A percentile compares a stretch with the other conserved stretches of the same genome.
These are phyloP conservation scores for Equus quagga DNA, from an alignment of 2,113 vertebrate genomes.

Conservation along the genomic window DNA sequence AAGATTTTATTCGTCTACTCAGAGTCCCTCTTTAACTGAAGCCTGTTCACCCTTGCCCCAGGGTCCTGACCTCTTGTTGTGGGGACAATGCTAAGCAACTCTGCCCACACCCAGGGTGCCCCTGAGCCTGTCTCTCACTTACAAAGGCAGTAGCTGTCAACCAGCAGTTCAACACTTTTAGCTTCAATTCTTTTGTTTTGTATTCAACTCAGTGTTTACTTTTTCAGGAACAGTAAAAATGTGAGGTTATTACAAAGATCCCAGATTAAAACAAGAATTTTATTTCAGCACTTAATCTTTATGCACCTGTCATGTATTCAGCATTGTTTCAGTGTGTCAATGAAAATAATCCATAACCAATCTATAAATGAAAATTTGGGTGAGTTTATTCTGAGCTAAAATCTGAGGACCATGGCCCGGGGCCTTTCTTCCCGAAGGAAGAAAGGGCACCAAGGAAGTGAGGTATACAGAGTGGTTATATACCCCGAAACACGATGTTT, in stretches of 20 bases:
- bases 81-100: background rate
- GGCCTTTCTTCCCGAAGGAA: too few relatives aligned
- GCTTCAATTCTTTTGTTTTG: slow-evolving; percentile 6
- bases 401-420: too few relatives aligned
- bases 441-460: too few relatives aligned
- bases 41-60: background rate
- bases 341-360: too few relatives aligned
- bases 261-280: slow-evolving; percentile 4
- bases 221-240: background rate
- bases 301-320: background rate
- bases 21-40: background rate
- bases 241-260: background rate
- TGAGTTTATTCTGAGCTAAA: too few relatives aligned
- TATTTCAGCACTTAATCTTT: background rate
- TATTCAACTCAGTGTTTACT: slow-evolving; percentile 29
- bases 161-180: background rate
- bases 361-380: too few relatives aligned
- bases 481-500: too few relatives aligned
- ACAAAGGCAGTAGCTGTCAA: background rate
- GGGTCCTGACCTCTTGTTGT: background rate
- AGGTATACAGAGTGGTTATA: too few relatives aligned
- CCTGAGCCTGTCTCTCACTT: background rate
- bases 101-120: background rate
- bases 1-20: background rate
- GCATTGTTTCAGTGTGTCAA: background rate